Percentiles rank a stretch among this genome's conserved stretches.
Conservation (phyloP, 2,888 invertebrate genomes). For the Ceramica pisi region DNA sequence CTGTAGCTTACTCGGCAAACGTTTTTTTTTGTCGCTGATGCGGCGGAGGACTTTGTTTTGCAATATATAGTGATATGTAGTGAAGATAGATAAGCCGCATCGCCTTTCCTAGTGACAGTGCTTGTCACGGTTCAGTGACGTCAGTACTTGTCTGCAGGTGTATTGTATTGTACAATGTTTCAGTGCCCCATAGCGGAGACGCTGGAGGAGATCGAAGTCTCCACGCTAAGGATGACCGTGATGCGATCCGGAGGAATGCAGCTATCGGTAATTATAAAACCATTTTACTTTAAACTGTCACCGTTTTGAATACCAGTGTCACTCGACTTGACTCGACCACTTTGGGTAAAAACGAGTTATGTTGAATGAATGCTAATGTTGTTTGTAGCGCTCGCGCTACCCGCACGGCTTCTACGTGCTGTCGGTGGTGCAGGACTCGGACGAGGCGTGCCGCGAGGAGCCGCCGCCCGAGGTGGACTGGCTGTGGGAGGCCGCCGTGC, state of each 20-base stretch:
- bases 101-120: not conserved
- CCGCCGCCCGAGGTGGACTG: conserved; percentile 69
- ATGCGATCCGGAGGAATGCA: conserved; percentile 82
- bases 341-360: not conserved
- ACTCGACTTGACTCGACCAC: too few relatives aligned
- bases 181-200: conserved; percentile 86
- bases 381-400: conserved; percentile 74
- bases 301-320: not conserved
- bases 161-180: conserved; percentile 40
- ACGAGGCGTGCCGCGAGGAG: conserved; percentile 72
- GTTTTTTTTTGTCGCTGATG: too few relatives aligned
- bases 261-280: conserved; percentile 73
- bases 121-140: not conserved
- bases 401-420: conserved; percentile 84
- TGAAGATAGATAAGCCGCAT: too few relatives aligned
- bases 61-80: too few relatives aligned
- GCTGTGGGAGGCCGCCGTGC: conserved; percentile 78
- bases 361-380: not conserved
- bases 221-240: conserved; percentile 80
- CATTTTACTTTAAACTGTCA: not conserved
- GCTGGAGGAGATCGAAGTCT: conserved; percentile 63
- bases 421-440: conserved; percentile 71
- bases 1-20: too few relatives aligned
- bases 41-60: too few relatives aligned
- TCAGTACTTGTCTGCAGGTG: not conserved